Base-by-base conservation (phyloP, 1,140 invertebrate species). In the Saccostrea echinata region DNA sequence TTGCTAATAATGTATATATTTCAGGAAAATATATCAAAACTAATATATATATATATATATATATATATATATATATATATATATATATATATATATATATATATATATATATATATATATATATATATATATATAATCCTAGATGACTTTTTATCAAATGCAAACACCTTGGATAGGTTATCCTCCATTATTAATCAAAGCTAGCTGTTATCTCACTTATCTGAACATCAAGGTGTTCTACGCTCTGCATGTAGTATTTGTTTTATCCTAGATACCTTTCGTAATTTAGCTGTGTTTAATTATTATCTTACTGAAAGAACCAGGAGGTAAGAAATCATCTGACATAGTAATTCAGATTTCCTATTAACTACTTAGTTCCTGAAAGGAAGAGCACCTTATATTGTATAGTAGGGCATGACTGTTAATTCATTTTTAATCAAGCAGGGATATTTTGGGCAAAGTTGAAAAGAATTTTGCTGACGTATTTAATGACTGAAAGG, bases 221-320 rank as follows among this genome's bases (percentile, higher is more conserved):
- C 27, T 71, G 68, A 71, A 35, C 68, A 30, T 30, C 27, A 30
- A 30, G 68, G 68, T 33, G 68, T 71, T 30, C 12, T 27, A 11
- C 1, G 24, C 68, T 71, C 30, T 3, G 68, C 68, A 30, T 71
- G 68, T 71, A 33, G 24, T 71, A 71, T 33, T 71, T 71, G 68
- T 71, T 71, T 71, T 71, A 71, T 71, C 68, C 68, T 27, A 30
- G 68, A 71, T 71, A 71, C 24, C 68, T 71, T 71, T 30, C 68
- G 30, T 71, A 71, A 16, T 71, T 71, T 30, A 27, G 27, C 33
- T 27, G 68, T 71, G 68, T 71, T 71, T 71, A 27, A 71, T 71
- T 71, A 71, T 13, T 71, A 33, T 71, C 68, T 35, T 33, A 71
- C 27, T 16, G 68, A 16, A 27, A 16, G 16, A 27, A 27, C 27